Base-by-base conservation (phyloP, 2,797 vertebrate genomes). In the Pyrocephalus nanus region DNA sequence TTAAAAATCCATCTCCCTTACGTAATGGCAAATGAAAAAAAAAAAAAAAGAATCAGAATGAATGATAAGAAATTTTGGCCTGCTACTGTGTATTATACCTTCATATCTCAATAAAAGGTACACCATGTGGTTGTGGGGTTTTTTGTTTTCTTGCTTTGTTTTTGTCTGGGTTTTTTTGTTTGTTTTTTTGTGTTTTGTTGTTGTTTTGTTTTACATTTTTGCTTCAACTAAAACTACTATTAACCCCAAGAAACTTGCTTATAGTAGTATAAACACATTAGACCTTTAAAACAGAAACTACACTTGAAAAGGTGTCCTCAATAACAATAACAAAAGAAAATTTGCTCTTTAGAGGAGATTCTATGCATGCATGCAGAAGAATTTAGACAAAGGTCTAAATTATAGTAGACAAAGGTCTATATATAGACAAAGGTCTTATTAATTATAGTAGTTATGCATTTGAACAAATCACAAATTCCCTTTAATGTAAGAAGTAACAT, bases 371-470 rank as follows among this genome's bases (percentile, higher is more conserved):
- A 50, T 32, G 27, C 9, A 25, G 30, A 42, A 90, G 8, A 65
- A 60, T 73, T 83, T 72, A 86, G 30, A 81, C 57, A 91, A 94
- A 95, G 72, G 74, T 95, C 48, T 88, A 70, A 90, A 93, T 89
- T 91, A 75, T 9, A 71, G 36, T 15, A 74, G 20, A 16, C 42
- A 42, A 42, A 42, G 42, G 42, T 42, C 42, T 42, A 15, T 42
- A 42, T 42, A 42, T 72, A 86, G 30, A 81, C 54, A 91, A 94
- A 95, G 72, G 70, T 95, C 45, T 42, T 16, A 42, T 88, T 72
- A 90, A 93, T 89, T 91, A 75, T 8, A 71, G 38, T 17, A 74
- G 20, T 45, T 54, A 77, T 38, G 27, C 25, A 92, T 66, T 83
- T 77, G 55, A 53, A 73, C 30, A 92, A 91, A 88, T 55, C 23